Conservation (phyloP, 2,888 invertebrate species). For the Xestia xanthographa region DNA sequence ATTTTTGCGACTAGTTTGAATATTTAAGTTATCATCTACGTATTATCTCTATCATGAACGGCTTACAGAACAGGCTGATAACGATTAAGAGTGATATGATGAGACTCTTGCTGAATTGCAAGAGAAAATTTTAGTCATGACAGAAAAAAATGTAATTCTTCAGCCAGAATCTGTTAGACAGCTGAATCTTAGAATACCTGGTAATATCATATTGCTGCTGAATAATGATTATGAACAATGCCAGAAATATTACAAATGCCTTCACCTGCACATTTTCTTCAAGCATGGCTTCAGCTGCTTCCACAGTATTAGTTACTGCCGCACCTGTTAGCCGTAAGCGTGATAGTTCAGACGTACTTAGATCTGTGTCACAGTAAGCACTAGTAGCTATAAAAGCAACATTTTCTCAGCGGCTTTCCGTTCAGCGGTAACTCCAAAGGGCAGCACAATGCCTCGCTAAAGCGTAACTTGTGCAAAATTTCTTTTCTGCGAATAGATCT, state of each 20-base stretch:
- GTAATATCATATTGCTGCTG: neutral
- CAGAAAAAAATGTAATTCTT: neutral
- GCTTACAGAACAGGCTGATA: neutral
- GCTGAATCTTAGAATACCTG: neutral
- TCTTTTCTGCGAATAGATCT: conserved; percentile 85
- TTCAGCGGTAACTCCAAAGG: conserved; percentile 54
- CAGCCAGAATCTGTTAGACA: neutral
- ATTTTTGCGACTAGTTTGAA: neutral
- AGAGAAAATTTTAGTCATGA: neutral
- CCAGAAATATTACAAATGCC: conserved; percentile 13
- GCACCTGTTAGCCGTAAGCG: conserved; percentile 7
- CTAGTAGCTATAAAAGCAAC: conserved; percentile 61
- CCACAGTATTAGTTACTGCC: conserved; percentile 16
- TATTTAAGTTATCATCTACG: neutral
- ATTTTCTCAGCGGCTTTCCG: conserved; percentile 50
- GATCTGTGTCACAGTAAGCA: conserved; percentile 44
- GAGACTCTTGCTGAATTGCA: neutral
- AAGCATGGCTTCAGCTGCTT: conserved; percentile 10
- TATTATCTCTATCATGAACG: neutral
- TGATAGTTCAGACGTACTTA: conserved; percentile 31
- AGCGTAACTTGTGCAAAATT: conserved; percentile 84
- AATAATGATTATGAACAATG: neutral
- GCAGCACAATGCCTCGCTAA: conserved; percentile 61
- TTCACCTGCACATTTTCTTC: neutral
- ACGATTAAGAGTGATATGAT: too few species aligned